Evolutionary conservation across 2,888 invertebrate genomes (phyloP), one percentile per base, ranked within the genome.

Genomic region (Notodonta ziczac): DNA sequence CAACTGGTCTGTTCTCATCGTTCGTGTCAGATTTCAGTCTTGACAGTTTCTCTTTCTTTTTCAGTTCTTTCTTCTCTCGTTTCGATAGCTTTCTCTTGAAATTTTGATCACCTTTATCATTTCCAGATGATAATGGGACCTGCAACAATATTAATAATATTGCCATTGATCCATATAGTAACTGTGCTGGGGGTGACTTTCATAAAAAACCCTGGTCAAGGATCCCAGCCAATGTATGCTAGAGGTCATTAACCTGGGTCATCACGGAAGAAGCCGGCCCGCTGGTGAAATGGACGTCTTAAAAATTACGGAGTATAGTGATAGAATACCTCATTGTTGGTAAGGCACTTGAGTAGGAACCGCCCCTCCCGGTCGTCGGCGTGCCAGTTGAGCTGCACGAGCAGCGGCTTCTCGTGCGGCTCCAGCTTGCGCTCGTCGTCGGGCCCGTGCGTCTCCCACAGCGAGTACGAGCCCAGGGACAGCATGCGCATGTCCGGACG

Each of bases 301-400:
- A 24, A 24, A 24, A 24, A 24, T 2, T 24, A 24, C 24, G 24
- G 24, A 35, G 10, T 10, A 42, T 9, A 42, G 42, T 63, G 42
- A 10, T 48, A 8, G 46, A 46, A 56, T 44, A 96, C 96, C 81
- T 97, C 97, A 87, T 97, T 97, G 83, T 97, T 97, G 84, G 97
- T 97, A 82, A 97, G 96, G 88, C 98, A 96, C 86, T 98, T 96
- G 62, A 99, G 95, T 71, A 99, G 94, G 93, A 99, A 99, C 66
- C 99, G 95, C 40, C 99, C 99, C 91, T 99, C 99, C 59, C 99
- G 94, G 88, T 99, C 99, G 86, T 99, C 99, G 63, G 98, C 98
- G 86, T 99, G 99, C 99, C 99, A 99, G 94, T 99, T 99, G 61
- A 99, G 95, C 92, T 99, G 99, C 63, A 99, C 99, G 67, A 99